Evolutionary conservation across 2,797 vertebrate species (phyloP).

Genomic region (Arremon aurantiirostris): DNA sequence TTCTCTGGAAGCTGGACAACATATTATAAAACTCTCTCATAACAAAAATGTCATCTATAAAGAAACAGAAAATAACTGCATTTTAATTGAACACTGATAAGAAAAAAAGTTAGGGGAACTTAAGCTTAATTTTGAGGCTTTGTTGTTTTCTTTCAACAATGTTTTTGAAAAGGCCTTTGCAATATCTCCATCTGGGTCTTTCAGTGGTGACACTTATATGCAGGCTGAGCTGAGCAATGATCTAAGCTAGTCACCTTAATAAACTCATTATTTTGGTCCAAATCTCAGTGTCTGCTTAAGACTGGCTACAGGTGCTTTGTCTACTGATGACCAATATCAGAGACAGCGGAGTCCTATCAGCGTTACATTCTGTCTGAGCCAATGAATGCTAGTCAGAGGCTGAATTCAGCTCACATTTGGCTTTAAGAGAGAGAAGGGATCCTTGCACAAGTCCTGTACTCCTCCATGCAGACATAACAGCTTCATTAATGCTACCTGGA

Average conservation of each 20-base stretch:
- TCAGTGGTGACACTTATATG: background rate
- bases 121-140: constrained; percentile 3
- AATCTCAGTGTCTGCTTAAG: background rate
- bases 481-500: background rate
- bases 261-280: background rate
- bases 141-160: constrained; percentile 40
- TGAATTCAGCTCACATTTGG: background rate
- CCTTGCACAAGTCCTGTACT: background rate
- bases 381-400: background rate
- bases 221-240: background rate
- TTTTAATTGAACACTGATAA: constrained; percentile 65
- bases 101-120: constrained; percentile 56
- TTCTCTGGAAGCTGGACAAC: constrained; percentile 50
- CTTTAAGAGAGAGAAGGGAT: background rate
- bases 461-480: background rate
- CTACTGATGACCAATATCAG: background rate
- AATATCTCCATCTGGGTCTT: background rate
- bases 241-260: background rate
- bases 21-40: constrained; percentile 17
- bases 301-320: background rate
- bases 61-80: constrained; percentile 67
- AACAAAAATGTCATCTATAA: constrained; percentile 61
- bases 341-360: background rate
- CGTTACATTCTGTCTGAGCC: background rate
- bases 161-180: background rate